Base-by-base conservation (phyloP, 2,113 vertebrate genomes). In the Hippocampus comes region DNA sequence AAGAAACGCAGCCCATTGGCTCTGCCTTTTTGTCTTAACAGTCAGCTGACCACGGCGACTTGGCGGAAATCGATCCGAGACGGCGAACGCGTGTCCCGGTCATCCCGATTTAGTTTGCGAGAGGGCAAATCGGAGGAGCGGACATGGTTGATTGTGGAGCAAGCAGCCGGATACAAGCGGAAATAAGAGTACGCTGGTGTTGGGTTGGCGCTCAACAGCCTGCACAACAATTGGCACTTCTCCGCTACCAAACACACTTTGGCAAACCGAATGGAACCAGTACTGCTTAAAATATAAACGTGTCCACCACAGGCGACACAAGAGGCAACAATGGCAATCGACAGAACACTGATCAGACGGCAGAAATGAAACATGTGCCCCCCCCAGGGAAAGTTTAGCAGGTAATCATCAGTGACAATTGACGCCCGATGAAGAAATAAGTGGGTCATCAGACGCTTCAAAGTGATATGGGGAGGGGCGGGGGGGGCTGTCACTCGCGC, bases 61-160 rank as follows among this genome's bases (percentile, higher is more conserved):
- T 73, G 71, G 74, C 77, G 48, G 41, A 67, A 76, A 89, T 77
- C 49, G 41, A 82, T 80, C 48, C 46, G 10, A 34, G 42, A 43
- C 11, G 63, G 63, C 70, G 10, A 69, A 74, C 68, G 72, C 2
- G 71, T 70, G 75, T 77, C 43, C 11, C 53, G 74, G 60, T 76
- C 64, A 25, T 75, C 41, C 15, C 51, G 25, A 27, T 23, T 73
- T 64, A 71, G 18, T 78, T 20, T 72, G 20, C 1, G 30, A 73
- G 34, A 27, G 43, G 25, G 5, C 12, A 3, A 56, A 23, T 56
- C 21, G 4, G 9, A 17, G 41, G 51, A 38, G 30, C 30, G 53
- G 57, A 48, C 30, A 23, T 1, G 17, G 46, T 18, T 38, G 38
- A 27, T 23, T 71, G 20, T 10, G 65, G 21, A 59, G 41, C 49